Evolutionary conservation across 2,113 vertebrate species (phyloP), one percentile per base, ranked within the genome.

Genomic region (Rafetus swinhoei): DNA sequence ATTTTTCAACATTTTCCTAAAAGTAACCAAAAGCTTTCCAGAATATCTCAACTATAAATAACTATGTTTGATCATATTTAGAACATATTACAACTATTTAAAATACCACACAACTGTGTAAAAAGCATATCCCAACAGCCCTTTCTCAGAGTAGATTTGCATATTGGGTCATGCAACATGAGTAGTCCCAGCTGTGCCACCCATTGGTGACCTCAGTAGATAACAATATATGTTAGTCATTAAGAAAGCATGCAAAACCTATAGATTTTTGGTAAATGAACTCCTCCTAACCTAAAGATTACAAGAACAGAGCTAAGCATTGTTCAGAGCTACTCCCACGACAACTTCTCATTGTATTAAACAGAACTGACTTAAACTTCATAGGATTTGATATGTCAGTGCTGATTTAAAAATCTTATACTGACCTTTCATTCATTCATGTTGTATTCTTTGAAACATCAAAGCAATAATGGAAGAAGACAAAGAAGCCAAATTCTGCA

Each of bases 101-200:
- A 90, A 90, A 86, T 89, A 79, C 85, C 90, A 94, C 82, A 60
- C 90, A 94, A 54, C 89, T 87, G 93, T 96, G 96, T 97, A 97
- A 96, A 96, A 97, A 96, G 24, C 12, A 96, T 57, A 95, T 96
- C 93, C 93, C 94, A 94, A 96, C 91, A 97, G 92, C 95, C 96
- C 94, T 96, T 90, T 90, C 86, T 90, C 90, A 95, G 74, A 85
- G 84, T 93, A 96, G 7, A 93, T 97, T 96, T 97, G 93, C 96
- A 97, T 96, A 95, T 97, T 94, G 91, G 39, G 89, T 97, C 92
- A 94, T 0, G 0, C 69, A 79, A 93, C 88, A 89, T 94, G 93
- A 93, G 80, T 95, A 97, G 95, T 94, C 93, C 88, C 95, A 93
- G 93, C 90, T 82, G 89, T 82, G 84, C 87, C 90, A 90, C 87